phyloP scores from a whole-genome alignment of 2,888 invertebrate species.

The Mesorhabditis belari region DNA sequence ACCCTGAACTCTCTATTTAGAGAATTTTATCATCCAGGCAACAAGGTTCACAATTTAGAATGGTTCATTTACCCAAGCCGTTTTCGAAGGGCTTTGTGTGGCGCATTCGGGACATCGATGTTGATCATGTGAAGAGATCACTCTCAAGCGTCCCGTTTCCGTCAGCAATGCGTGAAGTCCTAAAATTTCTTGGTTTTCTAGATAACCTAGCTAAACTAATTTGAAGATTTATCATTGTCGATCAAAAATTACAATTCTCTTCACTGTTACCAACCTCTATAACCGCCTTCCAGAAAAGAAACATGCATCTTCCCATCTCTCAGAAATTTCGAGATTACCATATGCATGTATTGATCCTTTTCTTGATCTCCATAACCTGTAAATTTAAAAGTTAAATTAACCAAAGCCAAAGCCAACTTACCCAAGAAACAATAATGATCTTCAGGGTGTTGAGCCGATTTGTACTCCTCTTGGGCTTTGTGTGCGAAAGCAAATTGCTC shows the following conservation, averaged over 20 bases:
- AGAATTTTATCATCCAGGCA: background rate
- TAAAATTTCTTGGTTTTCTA: background rate
- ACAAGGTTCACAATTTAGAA: background rate
- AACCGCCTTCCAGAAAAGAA: constrained; percentile 84
- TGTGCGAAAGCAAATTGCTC: constrained; percentile 87
- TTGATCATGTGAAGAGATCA: background rate
- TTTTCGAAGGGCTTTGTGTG: background rate
- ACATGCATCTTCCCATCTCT: constrained; percentile 88
- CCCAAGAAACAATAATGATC: constrained; percentile 69
- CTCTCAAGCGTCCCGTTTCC: background rate
- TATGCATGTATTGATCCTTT: constrained; percentile 71
- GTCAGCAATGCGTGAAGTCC: too few relatives aligned
- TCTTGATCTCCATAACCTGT: constrained; percentile 22
- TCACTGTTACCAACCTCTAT: constrained; percentile 59
- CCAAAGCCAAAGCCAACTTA: constrained; percentile 68
- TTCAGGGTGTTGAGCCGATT: constrained; percentile 69
- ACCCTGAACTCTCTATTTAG: constrained; percentile 13
- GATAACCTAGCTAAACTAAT: too few relatives aligned
- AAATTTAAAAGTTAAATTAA: background rate
- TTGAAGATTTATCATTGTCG: too few relatives aligned
- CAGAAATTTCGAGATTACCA: constrained; percentile 94
- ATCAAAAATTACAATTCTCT: background rate
- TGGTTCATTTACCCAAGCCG: background rate
- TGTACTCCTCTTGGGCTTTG: constrained; percentile 78
- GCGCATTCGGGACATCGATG: background rate